Evolutionary conservation across 2,797 vertebrate species (phyloP), one percentile per base, ranked within the genome.

Genomic region (Podargus strigoides): DNA sequence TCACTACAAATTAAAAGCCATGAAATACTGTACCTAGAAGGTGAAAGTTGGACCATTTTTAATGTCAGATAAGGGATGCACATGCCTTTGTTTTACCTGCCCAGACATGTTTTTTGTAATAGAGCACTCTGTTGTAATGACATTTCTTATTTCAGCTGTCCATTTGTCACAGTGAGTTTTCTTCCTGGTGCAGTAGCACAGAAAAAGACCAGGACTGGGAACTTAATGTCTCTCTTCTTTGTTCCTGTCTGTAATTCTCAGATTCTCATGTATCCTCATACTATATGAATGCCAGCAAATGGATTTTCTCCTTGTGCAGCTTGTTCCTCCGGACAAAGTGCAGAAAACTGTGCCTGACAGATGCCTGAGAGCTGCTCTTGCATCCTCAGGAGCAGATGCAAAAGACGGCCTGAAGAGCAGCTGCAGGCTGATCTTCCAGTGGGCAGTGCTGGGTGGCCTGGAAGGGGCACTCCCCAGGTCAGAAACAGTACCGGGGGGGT

Each of bases 151-250:
- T 84, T 81, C 46, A 12, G 22, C 72, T 85, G 86, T 60, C 84
- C 68, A 79, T 95, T 91, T 94, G 69, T 91, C 91, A 82, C 77
- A 17, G 82, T 30, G n/a, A 5, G 10, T 60, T 94, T 94, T 88
- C 52, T 37, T 93, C 56, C 74, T 82, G 36, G 21, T 70, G 69
- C 16, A 79, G 63, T 14, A 83, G 70, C 60, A 79, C 47, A 74
- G 69, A 88, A 85, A 83, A 94, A 82, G 74, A 81, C 14, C 20
- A 77, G 53, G 18, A 67, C 6, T 36, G 22, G 41, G 37, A 91
- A n/a, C 21, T 70, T 60, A 9, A 74, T 10, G 6, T 63, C 70
- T 81, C 73, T 87, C 30, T 52, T 80, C 87, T 66, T 85, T 92
- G 72, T 42, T 90, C 70, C 89, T 67, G 47, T 36, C 67, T 85